phyloP scores from a whole-genome alignment of 2,888 invertebrate genomes.

The Rhodophaea formosa region DNA sequence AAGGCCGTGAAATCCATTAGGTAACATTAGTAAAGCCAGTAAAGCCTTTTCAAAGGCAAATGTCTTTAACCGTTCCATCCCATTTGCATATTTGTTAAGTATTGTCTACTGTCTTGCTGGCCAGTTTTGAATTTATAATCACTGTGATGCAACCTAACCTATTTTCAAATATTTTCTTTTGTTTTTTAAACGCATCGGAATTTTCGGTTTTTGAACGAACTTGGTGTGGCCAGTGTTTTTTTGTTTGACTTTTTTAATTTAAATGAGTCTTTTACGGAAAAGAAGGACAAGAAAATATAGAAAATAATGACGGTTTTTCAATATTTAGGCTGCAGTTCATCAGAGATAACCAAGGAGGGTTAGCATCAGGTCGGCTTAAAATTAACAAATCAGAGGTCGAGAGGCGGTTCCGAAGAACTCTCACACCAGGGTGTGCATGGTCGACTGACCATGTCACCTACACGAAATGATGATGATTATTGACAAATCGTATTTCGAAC shows the following conservation, averaged over 20 bases:
- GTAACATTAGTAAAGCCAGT: constrained; percentile 15
- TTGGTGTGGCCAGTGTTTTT: constrained; percentile 1
- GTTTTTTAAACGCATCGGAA: constrained; percentile 15
- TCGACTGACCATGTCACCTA: too few species aligned
- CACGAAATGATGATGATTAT: too few species aligned
- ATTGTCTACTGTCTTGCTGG: constrained; percentile 10
- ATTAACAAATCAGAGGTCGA: too few species aligned
- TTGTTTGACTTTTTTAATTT: constrained; percentile 10
- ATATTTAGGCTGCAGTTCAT: too few species aligned
- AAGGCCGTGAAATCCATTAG: constrained; percentile 21
- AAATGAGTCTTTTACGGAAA: constrained; percentile 5
- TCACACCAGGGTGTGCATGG: too few species aligned
- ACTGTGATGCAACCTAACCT: constrained; percentile 29
- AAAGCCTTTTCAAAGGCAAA: constrained; percentile 15
- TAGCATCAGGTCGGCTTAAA: too few species aligned
- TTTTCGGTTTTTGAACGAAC: constrained; percentile 14
- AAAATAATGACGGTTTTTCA: too few species aligned
- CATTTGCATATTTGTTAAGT: constrained; percentile 12
- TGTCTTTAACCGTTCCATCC: constrained; percentile 4
- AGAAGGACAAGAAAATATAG: too few species aligned
- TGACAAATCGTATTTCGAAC: too few species aligned
- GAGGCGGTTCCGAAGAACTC: too few species aligned
- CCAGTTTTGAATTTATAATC: constrained; percentile 19
- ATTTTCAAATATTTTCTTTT: constrained; percentile 20
- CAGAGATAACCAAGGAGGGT: too few species aligned